A percentile compares a stretch with the other conserved stretches of the same genome.
Evolutionary conservation across 2,888 invertebrate genomes (phyloP).

Genomic region (Harmothoe impar): DNA sequence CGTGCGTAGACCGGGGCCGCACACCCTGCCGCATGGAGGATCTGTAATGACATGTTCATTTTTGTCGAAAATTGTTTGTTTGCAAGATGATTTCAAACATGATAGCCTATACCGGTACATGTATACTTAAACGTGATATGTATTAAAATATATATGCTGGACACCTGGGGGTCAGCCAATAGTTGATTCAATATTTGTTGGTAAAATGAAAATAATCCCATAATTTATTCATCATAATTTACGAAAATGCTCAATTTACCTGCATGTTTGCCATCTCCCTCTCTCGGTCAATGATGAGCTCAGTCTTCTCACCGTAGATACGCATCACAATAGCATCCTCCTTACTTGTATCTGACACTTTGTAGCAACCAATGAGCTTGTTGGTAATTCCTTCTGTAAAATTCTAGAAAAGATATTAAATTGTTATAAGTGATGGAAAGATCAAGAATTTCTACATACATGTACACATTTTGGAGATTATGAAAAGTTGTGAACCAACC

Average conservation of each 20-base stretch:
- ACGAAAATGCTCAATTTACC: too few relatives aligned
- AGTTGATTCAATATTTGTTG: too few relatives aligned
- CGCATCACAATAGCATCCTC: slow-evolving; percentile 91
- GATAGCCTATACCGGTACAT: too few relatives aligned
- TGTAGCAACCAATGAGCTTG: slow-evolving; percentile 91
- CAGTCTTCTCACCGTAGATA: slow-evolving; percentile 96
- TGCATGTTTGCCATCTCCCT: slow-evolving; percentile 86
- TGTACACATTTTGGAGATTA: background rate
- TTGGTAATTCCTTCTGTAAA: slow-evolving; percentile 98
- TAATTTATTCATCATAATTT: too few relatives aligned
- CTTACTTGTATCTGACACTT: slow-evolving; percentile 82
- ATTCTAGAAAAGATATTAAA: slow-evolving; percentile 86
- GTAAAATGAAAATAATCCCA: too few relatives aligned
- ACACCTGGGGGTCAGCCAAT: too few relatives aligned
- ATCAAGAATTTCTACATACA: background rate
- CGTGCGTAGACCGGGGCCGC: slow-evolving; percentile 94
- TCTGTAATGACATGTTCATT: slow-evolving; percentile 69
- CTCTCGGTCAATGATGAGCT: slow-evolving; percentile 93
- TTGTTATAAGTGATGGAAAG: background rate
- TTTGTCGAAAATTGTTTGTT: too few relatives aligned
- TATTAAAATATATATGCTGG: too few relatives aligned
- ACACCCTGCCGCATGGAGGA: slow-evolving; percentile 88
- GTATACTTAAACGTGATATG: too few relatives aligned
- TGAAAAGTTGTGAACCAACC: background rate
- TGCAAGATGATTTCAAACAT: too few relatives aligned